Evolutionary conservation across 2,888 invertebrate species (phyloP), one percentile per base, ranked within the genome.

Genomic region (Gryllus longicercus): DNA sequence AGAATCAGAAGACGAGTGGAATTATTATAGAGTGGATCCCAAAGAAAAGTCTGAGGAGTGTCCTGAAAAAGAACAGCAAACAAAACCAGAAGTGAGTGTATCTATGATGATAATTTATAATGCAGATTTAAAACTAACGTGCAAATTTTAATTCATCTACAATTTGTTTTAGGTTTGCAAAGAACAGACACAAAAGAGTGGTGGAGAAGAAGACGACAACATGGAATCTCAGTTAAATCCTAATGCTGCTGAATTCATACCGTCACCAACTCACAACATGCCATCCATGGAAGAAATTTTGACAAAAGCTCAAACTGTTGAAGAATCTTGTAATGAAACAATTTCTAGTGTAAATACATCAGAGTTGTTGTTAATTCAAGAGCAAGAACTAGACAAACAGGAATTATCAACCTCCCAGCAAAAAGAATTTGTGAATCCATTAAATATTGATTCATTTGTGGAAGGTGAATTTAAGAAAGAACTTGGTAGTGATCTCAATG

Each of bases 1-100:
- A 85, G 93, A 93, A 84, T 93, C 93, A 84, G 95, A 95, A 88
- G 95, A 95, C 92, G 95, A 95, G 92, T 95, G 94, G 95, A 94
- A 95, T 87, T 95, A 94, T 87, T 92, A 91, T 87, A 91, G 91
- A 86, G 91, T 91, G 84, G 92, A 92, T 85, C 89, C 89, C 81
- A 90, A 91, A 84, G 80, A 77, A 74, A 83, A 83, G 80, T 81
- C 82, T 75, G 14, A 18, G 51, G 80, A 23, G 8, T 23, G n/a
- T 75, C 50, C 38, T 76, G 77, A 80, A 49, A 63, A 16, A 23
- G 74, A 50, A 4, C 78, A 75, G 78, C 50, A 79, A 21, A 38
- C 74, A 4, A 75, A 74, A 79, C 49, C 63, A 50, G 74, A 63
- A 75, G 78, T 79, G 74, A 74, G 78, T n/a, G 12, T 8, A 38